Evolutionary conservation across 2,797 vertebrate species (phyloP).

Genomic region (Hydrophis major): DNA sequence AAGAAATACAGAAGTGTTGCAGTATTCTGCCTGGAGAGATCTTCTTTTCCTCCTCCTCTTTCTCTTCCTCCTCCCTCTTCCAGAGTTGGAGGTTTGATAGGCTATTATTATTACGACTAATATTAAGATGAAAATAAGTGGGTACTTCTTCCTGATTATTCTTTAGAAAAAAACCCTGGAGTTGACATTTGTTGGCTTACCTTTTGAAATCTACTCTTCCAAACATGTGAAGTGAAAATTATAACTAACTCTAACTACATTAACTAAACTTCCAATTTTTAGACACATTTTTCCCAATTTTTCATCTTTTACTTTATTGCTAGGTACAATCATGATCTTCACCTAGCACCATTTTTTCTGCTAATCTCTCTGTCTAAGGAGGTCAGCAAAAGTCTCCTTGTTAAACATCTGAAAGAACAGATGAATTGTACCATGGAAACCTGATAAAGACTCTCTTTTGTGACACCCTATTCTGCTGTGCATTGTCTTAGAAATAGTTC

Average conservation of each 20-base stretch:
- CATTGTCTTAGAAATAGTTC: slow-evolving; percentile 57
- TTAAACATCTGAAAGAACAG: slow-evolving; percentile 63
- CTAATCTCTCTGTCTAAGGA: slow-evolving; percentile 44
- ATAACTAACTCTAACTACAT: slow-evolving; percentile 12
- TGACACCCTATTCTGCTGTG: slow-evolving; percentile 28
- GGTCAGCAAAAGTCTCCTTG: slow-evolving; percentile 56
- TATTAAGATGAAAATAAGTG: background rate
- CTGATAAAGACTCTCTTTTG: slow-evolving; percentile 38
- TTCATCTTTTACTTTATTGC: slow-evolving; percentile 54
- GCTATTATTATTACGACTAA: background rate
- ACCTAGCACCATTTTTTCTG: slow-evolving; percentile 49
- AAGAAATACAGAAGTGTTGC: background rate
- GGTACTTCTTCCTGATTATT: background rate
- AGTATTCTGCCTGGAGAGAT: background rate
- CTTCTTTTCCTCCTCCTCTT: background rate
- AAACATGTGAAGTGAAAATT: slow-evolving; percentile 36
- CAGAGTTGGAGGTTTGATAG: background rate
- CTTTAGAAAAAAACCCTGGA: background rate
- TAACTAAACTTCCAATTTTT: slow-evolving; percentile 1
- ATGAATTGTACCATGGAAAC: slow-evolving; percentile 62
- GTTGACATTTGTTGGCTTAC: background rate
- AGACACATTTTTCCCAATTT: slow-evolving; percentile 6
- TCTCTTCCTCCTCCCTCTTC: background rate
- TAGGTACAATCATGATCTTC: slow-evolving; percentile 52
- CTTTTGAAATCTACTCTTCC: background rate